phyloP scores from a whole-genome alignment of 2,797 vertebrate species.

The Typhlichthys eigenmanni region DNA sequence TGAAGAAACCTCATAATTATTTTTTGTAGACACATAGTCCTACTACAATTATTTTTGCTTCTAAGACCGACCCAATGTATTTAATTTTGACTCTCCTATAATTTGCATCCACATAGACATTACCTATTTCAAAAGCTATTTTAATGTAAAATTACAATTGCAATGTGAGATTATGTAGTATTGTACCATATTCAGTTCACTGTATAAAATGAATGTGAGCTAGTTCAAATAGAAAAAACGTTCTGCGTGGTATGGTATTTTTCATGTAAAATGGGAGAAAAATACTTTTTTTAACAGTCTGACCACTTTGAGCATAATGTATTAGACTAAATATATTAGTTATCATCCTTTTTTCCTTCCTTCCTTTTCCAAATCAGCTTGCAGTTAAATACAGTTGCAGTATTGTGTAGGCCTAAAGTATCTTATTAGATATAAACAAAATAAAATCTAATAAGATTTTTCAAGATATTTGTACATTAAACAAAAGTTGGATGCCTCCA shows the following conservation, averaged over 20 bases:
- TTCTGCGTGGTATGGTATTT: conserved; percentile 7
- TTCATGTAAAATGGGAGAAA: background rate
- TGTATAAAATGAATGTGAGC: conserved; percentile 2
- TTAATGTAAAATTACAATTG: background rate
- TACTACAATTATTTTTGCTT: too few relatives aligned
- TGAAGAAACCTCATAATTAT: too few relatives aligned
- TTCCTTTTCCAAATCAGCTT: too few relatives aligned
- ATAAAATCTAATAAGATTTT: too few relatives aligned
- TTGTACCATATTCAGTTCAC: background rate
- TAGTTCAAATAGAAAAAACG: background rate
- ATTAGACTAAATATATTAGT: background rate
- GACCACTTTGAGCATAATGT: background rate
- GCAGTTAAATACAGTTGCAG: background rate
- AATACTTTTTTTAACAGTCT: background rate
- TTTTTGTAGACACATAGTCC: too few relatives aligned
- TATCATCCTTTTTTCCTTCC: background rate
- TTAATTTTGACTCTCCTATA: background rate
- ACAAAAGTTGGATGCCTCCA: too few relatives aligned
- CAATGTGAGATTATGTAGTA: background rate
- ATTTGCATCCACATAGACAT: conserved; percentile 6
- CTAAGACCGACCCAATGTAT: too few relatives aligned
- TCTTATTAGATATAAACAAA: too few relatives aligned
- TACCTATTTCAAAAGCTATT: conserved; percentile 4
- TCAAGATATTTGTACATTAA: too few relatives aligned
- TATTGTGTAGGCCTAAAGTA: too few relatives aligned